These are phyloP conservation scores for Mionectes olivaceus DNA, from an alignment of 2,797 vertebrate species.

Conservation along the genomic window DNA sequence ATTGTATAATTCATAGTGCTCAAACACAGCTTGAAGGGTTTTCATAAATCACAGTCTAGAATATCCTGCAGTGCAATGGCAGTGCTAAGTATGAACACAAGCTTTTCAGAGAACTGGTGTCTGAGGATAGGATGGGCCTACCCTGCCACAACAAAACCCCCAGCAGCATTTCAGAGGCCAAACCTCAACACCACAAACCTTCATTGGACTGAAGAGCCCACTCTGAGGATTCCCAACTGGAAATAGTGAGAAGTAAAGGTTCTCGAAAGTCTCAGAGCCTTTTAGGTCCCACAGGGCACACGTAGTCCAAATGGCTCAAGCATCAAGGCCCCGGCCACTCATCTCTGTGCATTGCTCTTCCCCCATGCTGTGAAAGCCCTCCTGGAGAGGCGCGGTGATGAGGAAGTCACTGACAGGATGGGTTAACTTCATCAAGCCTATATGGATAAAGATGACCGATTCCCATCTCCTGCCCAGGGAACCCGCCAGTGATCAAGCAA, in stretches of 20 bases:
- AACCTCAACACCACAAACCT: background rate
- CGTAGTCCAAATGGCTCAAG: background rate
- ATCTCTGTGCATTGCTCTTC: background rate
- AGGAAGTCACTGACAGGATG: background rate
- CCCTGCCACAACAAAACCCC: background rate
- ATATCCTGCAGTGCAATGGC: background rate
- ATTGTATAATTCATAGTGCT: background rate
- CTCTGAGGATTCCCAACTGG: background rate
- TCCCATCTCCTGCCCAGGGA: background rate
- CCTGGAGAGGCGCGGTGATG: rapidly evolving
- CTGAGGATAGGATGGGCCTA: background rate
- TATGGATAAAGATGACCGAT: background rate
- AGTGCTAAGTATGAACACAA: background rate
- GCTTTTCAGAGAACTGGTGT: background rate
- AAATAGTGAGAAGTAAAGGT: background rate
- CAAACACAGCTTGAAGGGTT: background rate
- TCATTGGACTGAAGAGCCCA: background rate
- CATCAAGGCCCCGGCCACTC: background rate
- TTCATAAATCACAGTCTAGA: background rate
- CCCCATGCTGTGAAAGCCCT: background rate
- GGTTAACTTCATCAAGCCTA: background rate
- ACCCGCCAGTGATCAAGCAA: background rate
- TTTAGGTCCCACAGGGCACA: background rate
- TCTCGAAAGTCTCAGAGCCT: background rate
- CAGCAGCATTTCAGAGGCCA: background rate